phyloP scores from a whole-genome alignment of 2,113 vertebrate species.

The Thunnus thynnus region DNA sequence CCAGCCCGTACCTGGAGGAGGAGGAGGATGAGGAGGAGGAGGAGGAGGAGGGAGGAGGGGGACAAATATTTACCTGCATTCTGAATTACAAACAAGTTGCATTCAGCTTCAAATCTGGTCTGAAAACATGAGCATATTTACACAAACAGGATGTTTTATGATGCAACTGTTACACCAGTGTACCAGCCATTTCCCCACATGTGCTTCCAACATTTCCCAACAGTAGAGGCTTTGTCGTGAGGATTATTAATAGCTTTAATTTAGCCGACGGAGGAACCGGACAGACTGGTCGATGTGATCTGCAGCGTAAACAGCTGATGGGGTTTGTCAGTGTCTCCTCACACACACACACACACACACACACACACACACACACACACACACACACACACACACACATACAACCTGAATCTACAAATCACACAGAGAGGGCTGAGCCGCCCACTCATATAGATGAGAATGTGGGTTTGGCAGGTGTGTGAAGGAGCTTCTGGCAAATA shows the following conservation, averaged over 20 bases:
- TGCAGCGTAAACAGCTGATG: background rate
- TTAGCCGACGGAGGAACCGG: conserved; percentile 1
- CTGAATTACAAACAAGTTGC: background rate
- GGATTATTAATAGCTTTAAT: background rate
- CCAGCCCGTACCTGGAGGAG: conserved; percentile 91
- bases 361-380: background rate
- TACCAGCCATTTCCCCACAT: background rate
- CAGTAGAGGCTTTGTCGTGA: background rate
- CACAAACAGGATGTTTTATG: background rate
- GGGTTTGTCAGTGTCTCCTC: background rate
- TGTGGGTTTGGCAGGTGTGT: conserved; percentile 51
- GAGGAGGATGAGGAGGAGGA: no score
- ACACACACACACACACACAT: no score
- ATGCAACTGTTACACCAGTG: background rate
- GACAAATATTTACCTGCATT: background rate
- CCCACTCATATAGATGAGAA: conserved; percentile 19
- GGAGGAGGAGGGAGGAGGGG: no score
- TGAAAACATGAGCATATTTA: background rate
- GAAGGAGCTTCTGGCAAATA: conserved; percentile 13
- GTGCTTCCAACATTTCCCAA: background rate
- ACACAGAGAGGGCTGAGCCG: background rate
- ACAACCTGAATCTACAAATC: background rate
- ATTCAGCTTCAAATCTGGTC: background rate
- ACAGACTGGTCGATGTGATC: background rate
- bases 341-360: background rate